Evolutionary conservation across 2,888 invertebrate species (phyloP).

Genomic region (Clunio marinus): DNA sequence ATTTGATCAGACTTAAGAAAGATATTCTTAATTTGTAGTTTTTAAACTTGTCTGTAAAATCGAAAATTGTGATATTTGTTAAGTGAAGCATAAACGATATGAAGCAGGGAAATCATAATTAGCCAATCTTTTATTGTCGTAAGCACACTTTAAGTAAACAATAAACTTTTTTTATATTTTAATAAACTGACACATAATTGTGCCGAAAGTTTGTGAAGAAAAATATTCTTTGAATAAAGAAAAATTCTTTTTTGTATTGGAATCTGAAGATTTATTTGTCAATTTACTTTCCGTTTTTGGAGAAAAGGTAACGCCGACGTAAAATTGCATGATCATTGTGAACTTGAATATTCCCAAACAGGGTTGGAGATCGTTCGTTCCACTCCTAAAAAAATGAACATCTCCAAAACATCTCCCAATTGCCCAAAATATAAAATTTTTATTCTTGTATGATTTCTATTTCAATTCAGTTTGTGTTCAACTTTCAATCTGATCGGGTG

Average conservation of each 20-base stretch:
- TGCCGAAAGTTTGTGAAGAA: background rate
- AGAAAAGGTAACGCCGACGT: no score
- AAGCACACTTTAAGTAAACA: no score
- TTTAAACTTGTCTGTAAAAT: background rate
- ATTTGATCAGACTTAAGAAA: no score
- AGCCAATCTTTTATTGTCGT: no score
- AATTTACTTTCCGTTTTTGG: no score
- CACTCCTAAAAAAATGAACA: background rate
- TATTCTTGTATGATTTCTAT: background rate
- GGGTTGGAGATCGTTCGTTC: no score
- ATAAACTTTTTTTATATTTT: background rate
- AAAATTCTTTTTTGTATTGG: background rate
- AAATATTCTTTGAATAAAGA: background rate
- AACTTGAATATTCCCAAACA: no score
- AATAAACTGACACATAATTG: no score
- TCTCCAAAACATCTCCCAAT: background rate
- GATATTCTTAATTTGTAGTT: background rate
- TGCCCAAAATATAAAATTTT: background rate
- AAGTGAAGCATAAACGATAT: background rate
- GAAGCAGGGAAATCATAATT: background rate
- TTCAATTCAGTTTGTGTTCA: background rate
- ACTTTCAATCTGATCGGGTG: background rate
- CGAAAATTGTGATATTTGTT: constrained; percentile 18
- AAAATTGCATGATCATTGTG: no score
- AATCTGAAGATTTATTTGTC: no score